These are phyloP conservation scores for Lepidurus packardi DNA, from an alignment of 1,140 invertebrate species.

Conservation along the genomic window DNA sequence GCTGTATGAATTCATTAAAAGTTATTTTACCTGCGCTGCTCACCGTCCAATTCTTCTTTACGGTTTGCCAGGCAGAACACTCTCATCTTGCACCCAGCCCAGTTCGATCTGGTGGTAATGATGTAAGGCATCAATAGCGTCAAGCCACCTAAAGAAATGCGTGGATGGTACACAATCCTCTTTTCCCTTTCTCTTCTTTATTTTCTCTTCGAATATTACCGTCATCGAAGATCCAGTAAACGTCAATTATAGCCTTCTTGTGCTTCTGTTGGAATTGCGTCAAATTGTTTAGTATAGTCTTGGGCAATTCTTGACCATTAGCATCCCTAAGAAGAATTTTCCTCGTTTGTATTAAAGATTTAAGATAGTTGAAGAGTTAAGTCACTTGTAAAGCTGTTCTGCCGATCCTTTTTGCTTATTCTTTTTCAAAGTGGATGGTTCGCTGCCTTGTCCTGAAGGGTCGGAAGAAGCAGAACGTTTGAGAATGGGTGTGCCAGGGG, in stretches of 20 bases:
- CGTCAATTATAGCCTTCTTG: slow-evolving; percentile 81
- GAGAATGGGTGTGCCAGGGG: slow-evolving; percentile 28
- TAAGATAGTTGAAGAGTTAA: neutral
- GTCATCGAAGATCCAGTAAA: slow-evolving; percentile 98
- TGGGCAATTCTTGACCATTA: slow-evolving; percentile 52
- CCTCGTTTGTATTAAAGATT: neutral
- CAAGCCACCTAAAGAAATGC: slow-evolving; percentile 76
- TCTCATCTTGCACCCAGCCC: slow-evolving; percentile 78
- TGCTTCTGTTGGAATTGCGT: slow-evolving; percentile 60
- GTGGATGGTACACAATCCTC: slow-evolving; percentile 52
- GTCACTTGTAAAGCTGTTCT: slow-evolving; percentile 26
- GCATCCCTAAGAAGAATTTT: slow-evolving; percentile 43
- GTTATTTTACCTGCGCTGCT: slow-evolving; percentile 69
- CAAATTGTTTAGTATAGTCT: slow-evolving; percentile 58
- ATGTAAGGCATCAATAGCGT: slow-evolving; percentile 78
- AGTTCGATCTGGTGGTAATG: slow-evolving; percentile 76
- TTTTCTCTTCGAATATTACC: slow-evolving; percentile 48
- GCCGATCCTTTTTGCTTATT: slow-evolving; percentile 31
- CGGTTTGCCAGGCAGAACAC: slow-evolving; percentile 93
- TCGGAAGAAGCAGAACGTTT: slow-evolving; percentile 25
- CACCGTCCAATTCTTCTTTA: slow-evolving; percentile 81
- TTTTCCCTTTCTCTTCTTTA: neutral
- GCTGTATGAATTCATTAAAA: neutral
- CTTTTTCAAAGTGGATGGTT: slow-evolving; percentile 25
- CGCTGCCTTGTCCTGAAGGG: neutral